These are phyloP conservation scores for Drosophila lutescens DNA, from an alignment of 2,888 invertebrate genomes.

Conservation along the genomic window DNA sequence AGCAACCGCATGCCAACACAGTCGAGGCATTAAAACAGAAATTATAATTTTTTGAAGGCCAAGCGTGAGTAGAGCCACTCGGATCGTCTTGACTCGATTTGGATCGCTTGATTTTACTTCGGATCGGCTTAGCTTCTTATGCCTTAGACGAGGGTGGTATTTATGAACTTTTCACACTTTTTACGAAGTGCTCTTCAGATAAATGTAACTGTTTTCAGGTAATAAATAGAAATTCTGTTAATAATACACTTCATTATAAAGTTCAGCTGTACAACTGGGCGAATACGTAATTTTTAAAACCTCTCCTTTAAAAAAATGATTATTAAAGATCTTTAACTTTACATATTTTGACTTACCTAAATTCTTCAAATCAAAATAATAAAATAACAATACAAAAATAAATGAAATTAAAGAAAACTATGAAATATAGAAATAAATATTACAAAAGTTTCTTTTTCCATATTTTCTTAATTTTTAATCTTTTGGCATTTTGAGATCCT, in stretches of 20 bases:
- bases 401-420: too few relatives aligned
- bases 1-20: slow-evolving; percentile 33
- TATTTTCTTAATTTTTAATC: slow-evolving; percentile 12
- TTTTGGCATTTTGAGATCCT: slow-evolving; percentile 10
- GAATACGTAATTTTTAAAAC: neutral
- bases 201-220: neutral
- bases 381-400: too few relatives aligned
- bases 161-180: neutral
- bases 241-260: neutral
- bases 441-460: neutral
- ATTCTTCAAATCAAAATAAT: neutral
- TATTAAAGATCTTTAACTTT: neutral
- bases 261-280: neutral
- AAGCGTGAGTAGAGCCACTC: slow-evolving; percentile 31
- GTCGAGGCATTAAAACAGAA: slow-evolving; percentile 67
- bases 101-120: slow-evolving; percentile 15
- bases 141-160: slow-evolving; percentile 6
- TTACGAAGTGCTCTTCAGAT: neutral
- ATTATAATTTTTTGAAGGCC: slow-evolving; percentile 80
- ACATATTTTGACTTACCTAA: too few relatives aligned
- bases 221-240: neutral
- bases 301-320: too few relatives aligned
- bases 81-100: slow-evolving; percentile 9
- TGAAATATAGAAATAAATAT: too few relatives aligned
- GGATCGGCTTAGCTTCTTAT: slow-evolving; percentile 32